Evolutionary conservation across 2,113 vertebrate genomes (phyloP), one percentile per base, ranked within the genome.

Genomic region (Megalops atlanticus): DNA sequence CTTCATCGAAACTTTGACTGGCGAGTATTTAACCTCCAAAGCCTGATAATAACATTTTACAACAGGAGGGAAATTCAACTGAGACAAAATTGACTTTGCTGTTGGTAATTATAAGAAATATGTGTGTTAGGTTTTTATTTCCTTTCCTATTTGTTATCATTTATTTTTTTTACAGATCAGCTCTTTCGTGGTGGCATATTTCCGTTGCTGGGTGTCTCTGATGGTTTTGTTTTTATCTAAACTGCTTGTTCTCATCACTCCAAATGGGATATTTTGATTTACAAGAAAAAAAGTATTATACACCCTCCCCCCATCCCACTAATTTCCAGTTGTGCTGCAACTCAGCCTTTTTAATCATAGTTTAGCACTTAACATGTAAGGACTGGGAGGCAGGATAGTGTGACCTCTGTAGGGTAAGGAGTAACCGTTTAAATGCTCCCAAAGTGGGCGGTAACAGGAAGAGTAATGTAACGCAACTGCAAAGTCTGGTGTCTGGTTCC

Each of bases 41-140:
- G 31, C 71, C 71, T 12, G 72, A 21, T 52, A 24, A 70, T 41
- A 5, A 39, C 70, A 16, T 70, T 68, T 52, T 54, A 7, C 72
- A 58, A 38, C 27, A 77, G 86, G 86, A 84, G 87, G 85, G 88
- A 82, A 81, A 72, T 71, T 91, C 90, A 45, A 81, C 68, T 81
- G 39, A 84, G 79, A 86, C 80, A 74, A 69, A 81, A 79, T 76
- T 72, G 70, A 81, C 81, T 83, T 36, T 81, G 89, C 87, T 89
- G 86, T 91, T 84, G 82, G 85, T 86, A 85, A 86, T 87, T 85
- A 90, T 87, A 24, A 81, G 24, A 89, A 89, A 90, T 89, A 87
- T 33, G 86, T 90, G 91, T 90, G 89, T 89, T 93, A 92, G 93
- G 90, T 92, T 92, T 92, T 87, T 87, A 89, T 90, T 91, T 92